These are phyloP conservation scores for Daubentonia madagascariensis DNA, from an alignment of 2,113 vertebrate genomes.

Conservation along the genomic window DNA sequence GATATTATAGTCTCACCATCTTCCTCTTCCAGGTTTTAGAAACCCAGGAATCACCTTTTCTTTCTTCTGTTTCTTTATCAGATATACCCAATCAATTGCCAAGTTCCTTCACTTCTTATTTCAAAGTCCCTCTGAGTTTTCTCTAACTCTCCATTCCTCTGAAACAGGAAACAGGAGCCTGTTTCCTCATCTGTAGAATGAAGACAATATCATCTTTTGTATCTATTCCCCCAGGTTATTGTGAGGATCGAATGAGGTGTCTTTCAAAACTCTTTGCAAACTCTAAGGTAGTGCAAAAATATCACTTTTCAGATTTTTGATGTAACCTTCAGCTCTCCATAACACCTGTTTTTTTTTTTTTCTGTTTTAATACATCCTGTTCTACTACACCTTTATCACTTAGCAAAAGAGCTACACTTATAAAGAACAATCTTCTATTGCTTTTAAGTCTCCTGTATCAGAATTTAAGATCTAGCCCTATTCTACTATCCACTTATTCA, in stretches of 20 bases:
- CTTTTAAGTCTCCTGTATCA: background rate
- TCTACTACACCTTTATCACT: background rate
- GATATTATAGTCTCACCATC: background rate
- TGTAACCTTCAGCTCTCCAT: background rate
- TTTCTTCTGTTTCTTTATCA: background rate
- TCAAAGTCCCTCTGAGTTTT: background rate
- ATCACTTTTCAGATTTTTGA: conserved; percentile 3
- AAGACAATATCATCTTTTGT: background rate
- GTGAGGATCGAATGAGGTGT: background rate
- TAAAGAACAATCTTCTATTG: background rate
- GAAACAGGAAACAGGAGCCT: background rate
- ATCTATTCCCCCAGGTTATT: background rate
- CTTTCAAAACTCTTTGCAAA: background rate
- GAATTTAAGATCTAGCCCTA: background rate
- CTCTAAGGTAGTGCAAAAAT: conserved; percentile 22
- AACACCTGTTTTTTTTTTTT: background rate
- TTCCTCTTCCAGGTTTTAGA: background rate
- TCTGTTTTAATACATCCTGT: background rate
- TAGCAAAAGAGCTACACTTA: background rate
- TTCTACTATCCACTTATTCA: background rate
- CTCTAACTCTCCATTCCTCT: background rate
- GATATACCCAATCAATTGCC: background rate
- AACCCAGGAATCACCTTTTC: background rate
- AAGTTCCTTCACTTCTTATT: background rate
- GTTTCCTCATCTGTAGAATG: background rate